Evolutionary conservation across 2,888 invertebrate genomes (phyloP), one percentile per base, ranked within the genome.

Genomic region (Rhamphomyia laevipes): DNA sequence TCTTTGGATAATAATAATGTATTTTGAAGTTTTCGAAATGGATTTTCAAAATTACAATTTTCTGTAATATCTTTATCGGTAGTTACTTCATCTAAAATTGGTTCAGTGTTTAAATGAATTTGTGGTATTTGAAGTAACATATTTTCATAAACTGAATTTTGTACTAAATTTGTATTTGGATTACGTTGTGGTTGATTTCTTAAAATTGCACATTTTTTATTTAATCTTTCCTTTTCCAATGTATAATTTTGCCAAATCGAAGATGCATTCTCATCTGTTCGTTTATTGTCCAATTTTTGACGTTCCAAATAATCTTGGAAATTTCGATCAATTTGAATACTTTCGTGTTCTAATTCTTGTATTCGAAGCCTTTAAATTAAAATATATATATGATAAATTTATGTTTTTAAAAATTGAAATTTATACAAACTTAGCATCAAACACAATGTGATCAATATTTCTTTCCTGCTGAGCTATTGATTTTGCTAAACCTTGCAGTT

Each of bases 311-410:
- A 69, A 4, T 57, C 57, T 13, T 61, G 59, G 37, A 70, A 67
- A 23, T 58, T 63, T 44, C 61, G 57, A 51, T 70, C 68, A 37
- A 70, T 51, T 51, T 65, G 57, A 54, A 64, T 61, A 49, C 68
- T 67, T 55, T 70, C 68, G 43, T 61, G 53, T 50, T 70, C 69
- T 37, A 70, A 51, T 53, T 68, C 62, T 47, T 61, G 57, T 47
- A 70, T 60, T 10, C 68, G 66, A 35, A 59, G 54, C 51, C 69
- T 69, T 35, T 11, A 41, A 47, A 44, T 42, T 46, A 46, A 7
- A 16, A 13, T 27, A 31, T 33, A 16, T 7, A 17, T 17, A 38
- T 18, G 9, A 10, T 10, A 44, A 44, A 27, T 23, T 44, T 9
- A n/a, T 23, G 6, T 15, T 13, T 15, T 17, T n/a, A 27, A n/a